Conservation (phyloP, 1,140 invertebrate species). For the Diploscapter pachys region DNA sequence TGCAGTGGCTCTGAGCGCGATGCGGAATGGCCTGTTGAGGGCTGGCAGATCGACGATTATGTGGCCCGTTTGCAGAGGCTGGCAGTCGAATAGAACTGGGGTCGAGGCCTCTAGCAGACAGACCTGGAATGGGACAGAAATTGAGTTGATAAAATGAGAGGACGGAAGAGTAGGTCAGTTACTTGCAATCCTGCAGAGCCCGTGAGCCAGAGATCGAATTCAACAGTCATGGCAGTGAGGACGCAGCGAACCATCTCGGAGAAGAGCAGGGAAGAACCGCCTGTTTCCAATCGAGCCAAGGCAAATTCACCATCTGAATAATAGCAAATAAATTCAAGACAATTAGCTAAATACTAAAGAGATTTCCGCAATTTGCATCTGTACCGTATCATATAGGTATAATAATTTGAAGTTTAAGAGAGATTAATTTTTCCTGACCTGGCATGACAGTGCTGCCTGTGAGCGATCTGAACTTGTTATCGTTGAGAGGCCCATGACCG, state of each 20-base stretch:
- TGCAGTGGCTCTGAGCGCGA: conserved; percentile 39
- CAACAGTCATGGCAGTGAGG: conserved; percentile 33
- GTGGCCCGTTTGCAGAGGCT: conserved; percentile 18
- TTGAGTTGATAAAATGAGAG: neutral
- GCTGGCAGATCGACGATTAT: conserved; percentile 45
- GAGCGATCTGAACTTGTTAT: conserved; percentile 45
- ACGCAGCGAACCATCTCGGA: conserved; percentile 52
- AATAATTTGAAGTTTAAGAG: neutral
- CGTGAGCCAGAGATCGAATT: conserved; percentile 45
- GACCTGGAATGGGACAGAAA: conserved; percentile 8
- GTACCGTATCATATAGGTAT: neutral
- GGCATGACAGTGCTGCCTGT: conserved; percentile 29
- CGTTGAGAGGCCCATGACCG: conserved; percentile 50
- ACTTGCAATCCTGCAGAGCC: conserved; percentile 42
- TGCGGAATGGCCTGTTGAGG: conserved; percentile 46
- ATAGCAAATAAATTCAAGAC: conserved; percentile 10
- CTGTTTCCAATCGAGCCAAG: conserved; percentile 40
- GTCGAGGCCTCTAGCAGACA: conserved; percentile 30
- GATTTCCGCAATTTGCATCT: neutral
- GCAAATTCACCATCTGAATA: conserved; percentile 46
- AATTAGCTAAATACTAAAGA: neutral
- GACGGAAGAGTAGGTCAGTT: neutral
- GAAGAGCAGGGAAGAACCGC: conserved; percentile 41
- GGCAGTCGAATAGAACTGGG: conserved; percentile 29
- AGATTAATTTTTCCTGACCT: conserved; percentile 1